Conservation (phyloP, 2,113 vertebrate species). For the Tyrannus savana region DNA sequence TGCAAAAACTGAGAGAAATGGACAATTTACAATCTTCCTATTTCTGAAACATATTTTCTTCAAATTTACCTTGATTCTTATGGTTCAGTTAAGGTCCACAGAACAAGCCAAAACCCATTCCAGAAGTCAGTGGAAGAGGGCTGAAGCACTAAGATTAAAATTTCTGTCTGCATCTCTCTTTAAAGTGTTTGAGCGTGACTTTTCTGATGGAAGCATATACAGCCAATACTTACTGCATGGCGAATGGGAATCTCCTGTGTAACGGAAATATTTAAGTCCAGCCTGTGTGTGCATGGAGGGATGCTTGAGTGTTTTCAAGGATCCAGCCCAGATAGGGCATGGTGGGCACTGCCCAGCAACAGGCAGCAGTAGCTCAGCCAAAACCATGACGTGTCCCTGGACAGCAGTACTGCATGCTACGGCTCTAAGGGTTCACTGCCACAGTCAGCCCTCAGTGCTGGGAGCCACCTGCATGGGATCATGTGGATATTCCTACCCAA, state of each 20-base stretch:
- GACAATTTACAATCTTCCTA: background rate
- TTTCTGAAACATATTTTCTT: background rate
- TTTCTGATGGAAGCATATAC: background rate
- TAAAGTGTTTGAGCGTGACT: background rate
- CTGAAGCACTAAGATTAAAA: background rate
- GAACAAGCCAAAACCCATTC: background rate
- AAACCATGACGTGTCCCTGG: background rate
- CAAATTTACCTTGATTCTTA: background rate
- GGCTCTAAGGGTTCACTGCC: background rate
- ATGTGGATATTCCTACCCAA: background rate
- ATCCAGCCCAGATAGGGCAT: background rate
- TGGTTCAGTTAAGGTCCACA: background rate
- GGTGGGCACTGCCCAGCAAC: rapidly evolving
- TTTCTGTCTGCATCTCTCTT: background rate
- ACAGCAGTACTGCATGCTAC: rapidly evolving
- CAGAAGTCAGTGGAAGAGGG: background rate
- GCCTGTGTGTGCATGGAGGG: rapidly evolving
- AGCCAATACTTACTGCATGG: background rate
- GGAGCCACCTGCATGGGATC: background rate
- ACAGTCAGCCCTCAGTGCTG: background rate
- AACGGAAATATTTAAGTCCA: background rate
- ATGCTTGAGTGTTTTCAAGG: background rate
- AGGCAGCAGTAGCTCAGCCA: background rate
- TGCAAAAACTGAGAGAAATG: background rate
- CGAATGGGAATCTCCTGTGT: background rate